These are phyloP conservation scores for Ceratotherium simum DNA, from an alignment of 2,113 vertebrate species.

Conservation along the genomic window DNA sequence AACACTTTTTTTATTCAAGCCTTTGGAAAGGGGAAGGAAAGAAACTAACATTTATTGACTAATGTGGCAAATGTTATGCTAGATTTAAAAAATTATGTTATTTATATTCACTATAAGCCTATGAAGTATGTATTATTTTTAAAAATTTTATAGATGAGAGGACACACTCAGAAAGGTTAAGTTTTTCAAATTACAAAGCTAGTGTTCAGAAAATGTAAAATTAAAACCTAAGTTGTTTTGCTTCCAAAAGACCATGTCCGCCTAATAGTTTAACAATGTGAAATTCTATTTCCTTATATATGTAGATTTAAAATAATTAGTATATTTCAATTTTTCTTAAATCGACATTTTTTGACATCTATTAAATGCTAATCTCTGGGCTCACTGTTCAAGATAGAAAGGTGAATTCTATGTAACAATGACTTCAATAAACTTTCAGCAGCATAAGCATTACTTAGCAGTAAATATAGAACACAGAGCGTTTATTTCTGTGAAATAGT, in stretches of 20 bases:
- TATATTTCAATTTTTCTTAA: not conserved
- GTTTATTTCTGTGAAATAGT: not conserved
- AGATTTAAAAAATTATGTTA: not conserved
- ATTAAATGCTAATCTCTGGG: not conserved
- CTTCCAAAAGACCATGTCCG: not conserved
- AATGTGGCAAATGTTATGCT: not conserved
- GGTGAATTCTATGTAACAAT: not conserved
- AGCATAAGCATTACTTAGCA: not conserved
- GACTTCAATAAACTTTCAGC: not conserved
- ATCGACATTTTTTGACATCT: not conserved
- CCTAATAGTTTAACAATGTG: not conserved
- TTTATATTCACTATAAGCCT: not conserved
- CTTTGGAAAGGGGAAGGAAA: not conserved
- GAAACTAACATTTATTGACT: not conserved
- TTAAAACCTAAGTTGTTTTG: not conserved
- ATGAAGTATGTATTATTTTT: not conserved
- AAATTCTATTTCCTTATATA: not conserved
- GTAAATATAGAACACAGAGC: not conserved
- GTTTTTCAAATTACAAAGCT: not conserved
- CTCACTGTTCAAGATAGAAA: slow-evolving; percentile 3
- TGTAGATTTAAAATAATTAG: not conserved
- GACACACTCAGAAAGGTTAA: slow-evolving; percentile 14
- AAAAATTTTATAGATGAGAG: not conserved
- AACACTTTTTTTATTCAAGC: not conserved
- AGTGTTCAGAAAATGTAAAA: not conserved